phyloP scores from a whole-genome alignment of 2,797 vertebrate genomes.

The Clamator glandarius region DNA sequence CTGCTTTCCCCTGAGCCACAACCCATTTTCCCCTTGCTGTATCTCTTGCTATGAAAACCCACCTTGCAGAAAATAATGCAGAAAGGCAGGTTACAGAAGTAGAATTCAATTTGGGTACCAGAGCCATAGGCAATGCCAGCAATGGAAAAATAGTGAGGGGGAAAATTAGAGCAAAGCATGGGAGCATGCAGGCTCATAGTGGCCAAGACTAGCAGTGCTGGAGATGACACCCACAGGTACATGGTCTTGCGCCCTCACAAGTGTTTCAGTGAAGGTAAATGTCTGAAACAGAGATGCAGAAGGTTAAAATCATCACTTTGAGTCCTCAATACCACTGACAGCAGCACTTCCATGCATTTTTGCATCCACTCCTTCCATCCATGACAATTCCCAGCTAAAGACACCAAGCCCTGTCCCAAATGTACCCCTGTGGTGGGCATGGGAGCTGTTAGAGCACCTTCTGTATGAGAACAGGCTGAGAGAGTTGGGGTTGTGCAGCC shows the following conservation, averaged over 20 bases:
- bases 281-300: not conserved
- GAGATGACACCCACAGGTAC: not conserved
- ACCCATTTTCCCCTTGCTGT: not conserved
- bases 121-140: not conserved
- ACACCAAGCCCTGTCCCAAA: not conserved
- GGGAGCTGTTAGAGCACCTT: too few species aligned
- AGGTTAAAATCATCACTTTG: not conserved
- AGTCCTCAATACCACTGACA: fast-evolving
- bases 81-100: not conserved
- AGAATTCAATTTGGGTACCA: fast-evolving
- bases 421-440: fast-evolving
- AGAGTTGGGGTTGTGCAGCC: too few species aligned
- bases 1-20: not conserved
- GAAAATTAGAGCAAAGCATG: not conserved
- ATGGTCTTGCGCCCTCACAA: fast-evolving
- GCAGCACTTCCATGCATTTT: not conserved
- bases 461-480: too few species aligned
- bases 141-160: not conserved
- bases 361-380: not conserved
- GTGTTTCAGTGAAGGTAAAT: not conserved
- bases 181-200: not conserved
- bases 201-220: not conserved
- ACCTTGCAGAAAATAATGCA: fast-evolving
- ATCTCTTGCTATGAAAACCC: not conserved
- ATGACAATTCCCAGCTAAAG: not conserved